Evolutionary conservation across 1,140 invertebrate genomes (phyloP), one percentile per base, ranked within the genome.

Genomic region (Conus ventricosus): DNA sequence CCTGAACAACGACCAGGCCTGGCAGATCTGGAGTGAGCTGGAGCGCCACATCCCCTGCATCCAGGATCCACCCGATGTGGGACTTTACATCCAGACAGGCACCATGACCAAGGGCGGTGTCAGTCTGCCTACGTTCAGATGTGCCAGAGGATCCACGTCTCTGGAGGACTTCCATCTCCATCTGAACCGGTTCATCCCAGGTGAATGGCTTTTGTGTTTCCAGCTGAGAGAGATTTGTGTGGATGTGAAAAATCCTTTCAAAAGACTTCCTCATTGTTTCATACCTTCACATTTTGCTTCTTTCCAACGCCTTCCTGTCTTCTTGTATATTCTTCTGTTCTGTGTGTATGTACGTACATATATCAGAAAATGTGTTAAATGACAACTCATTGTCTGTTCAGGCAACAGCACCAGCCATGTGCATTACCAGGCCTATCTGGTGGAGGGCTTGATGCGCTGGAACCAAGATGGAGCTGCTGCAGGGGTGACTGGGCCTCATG

Each of bases 391-490:
- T 84, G n/a, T 84, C 7, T 84, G 81, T 87, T 7, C 87, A 90
- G 89, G 92, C 8, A 90, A 87, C 67, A 85, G 63, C 78, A 91
- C 91, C 4, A 91, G 78, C 54, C 90, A 88, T 71, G 67, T 87
- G 20, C 84, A 92, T 67, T 92, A 91, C 60, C 92, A 92, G 67
- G 90, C 87, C 3, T 92, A 88, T 76, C 76, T 92, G 55, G 39
- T 91, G 67, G 91, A 92, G 57, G 92, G 92, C 17, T 27, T 92
- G n/a, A 17, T 86, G 0, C 55, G 89, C 10, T 92, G 92, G 91
- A 92, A 92, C 84, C 76, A 87, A 25, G 88, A 91, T 85, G 63
- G 27, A 5, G 55, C 23, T 4, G 92, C 84, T 67, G 90, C 89
- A 11, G 23, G 71, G 60, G 39, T 60, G 20, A 20, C 6, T 0